Conservation (phyloP, 2,888 invertebrate genomes). For the Acrocera orbiculus region DNA sequence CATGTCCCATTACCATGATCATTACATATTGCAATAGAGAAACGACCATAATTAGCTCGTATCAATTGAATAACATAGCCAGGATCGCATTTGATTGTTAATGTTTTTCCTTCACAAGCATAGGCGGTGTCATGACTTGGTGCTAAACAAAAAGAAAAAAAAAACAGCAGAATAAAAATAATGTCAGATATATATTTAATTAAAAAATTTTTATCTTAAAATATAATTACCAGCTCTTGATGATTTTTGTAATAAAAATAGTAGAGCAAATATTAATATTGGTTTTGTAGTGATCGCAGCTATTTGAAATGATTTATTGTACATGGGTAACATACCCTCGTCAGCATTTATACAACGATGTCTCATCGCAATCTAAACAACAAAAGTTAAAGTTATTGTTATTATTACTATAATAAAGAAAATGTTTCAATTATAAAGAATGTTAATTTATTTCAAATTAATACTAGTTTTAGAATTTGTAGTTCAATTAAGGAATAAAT, state of each 20-base stretch:
- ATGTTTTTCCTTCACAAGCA: slow-evolving; percentile 82
- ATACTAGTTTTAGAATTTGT: too few relatives aligned
- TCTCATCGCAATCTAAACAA: slow-evolving; percentile 14
- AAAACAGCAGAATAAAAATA: not conserved
- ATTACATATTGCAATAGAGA: slow-evolving; percentile 90
- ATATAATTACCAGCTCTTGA: slow-evolving; percentile 10
- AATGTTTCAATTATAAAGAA: too few relatives aligned
- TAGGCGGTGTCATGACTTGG: slow-evolving; percentile 79
- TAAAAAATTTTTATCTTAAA: not conserved
- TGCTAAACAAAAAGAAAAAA: slow-evolving; percentile 24
- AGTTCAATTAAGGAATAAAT: too few relatives aligned
- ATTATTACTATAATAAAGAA: too few relatives aligned
- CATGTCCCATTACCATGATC: slow-evolving; percentile 91
- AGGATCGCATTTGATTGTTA: slow-evolving; percentile 73
- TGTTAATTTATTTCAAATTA: too few relatives aligned
- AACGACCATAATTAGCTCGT: slow-evolving; percentile 87
- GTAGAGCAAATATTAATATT: slow-evolving; percentile 7
- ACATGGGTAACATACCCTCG: slow-evolving; percentile 13
- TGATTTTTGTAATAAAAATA: slow-evolving; percentile 10
- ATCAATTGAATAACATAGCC: slow-evolving; percentile 82
- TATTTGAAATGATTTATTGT: slow-evolving; percentile 4
- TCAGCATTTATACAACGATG: slow-evolving; percentile 12
- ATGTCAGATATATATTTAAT: not conserved
- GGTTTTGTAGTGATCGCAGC: slow-evolving; percentile 7
- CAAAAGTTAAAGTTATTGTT: not conserved